A percentile compares a stretch with the other conserved stretches of the same genome.
Conservation (phyloP, 2,113 vertebrate species). For the Microtus montanus region DNA sequence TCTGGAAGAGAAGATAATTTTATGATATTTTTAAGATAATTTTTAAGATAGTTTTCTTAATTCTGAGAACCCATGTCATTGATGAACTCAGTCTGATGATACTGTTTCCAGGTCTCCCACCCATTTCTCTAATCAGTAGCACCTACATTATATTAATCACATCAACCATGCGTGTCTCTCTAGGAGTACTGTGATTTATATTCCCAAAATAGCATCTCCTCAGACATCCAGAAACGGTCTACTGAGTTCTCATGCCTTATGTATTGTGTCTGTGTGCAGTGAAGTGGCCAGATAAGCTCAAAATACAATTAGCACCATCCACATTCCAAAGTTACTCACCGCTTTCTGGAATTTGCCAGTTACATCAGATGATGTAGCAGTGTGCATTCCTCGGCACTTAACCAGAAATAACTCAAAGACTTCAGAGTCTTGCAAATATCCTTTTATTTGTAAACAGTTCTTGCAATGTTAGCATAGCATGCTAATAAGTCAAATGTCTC, state of each 20-base stretch:
- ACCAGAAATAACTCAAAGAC: conserved; percentile 32
- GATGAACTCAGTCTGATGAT: background rate
- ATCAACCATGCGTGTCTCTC: conserved; percentile 13
- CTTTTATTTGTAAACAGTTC: conserved; percentile 18
- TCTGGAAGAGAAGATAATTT: no score
- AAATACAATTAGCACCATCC: background rate
- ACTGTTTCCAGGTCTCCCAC: background rate
- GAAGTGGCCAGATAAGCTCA: background rate
- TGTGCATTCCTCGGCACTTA: background rate
- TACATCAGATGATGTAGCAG: background rate
- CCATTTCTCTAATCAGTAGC: background rate
- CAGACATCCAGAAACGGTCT: conserved; percentile 37
- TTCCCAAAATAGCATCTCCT: conserved; percentile 26
- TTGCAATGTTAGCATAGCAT: background rate
- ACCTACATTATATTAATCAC: background rate
- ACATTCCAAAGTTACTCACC: background rate
- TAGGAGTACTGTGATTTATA: conserved; percentile 66
- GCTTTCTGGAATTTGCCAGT: background rate
- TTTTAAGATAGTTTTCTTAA: background rate
- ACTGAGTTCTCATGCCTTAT: background rate
- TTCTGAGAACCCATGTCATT: background rate
- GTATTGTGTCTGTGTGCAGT: background rate
- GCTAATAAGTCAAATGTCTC: background rate
- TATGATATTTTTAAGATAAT: no score
- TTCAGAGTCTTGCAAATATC: background rate